Conservation (phyloP, 2,797 vertebrate species). For the Alfaro cultratus region DNA sequence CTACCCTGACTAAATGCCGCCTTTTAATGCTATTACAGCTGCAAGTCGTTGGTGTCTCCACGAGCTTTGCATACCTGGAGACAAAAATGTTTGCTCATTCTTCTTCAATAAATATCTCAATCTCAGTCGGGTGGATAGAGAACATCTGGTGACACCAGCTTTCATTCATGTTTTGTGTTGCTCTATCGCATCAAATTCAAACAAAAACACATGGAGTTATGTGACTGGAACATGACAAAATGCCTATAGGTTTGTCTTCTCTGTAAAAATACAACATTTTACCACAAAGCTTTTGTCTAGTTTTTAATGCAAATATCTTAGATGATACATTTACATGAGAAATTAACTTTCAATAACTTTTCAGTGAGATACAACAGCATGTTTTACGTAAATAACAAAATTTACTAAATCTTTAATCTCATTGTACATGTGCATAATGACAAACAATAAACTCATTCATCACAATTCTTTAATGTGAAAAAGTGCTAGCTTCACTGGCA, state of each 20-base stretch:
- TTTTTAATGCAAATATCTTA: too few species aligned
- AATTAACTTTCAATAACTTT: too few species aligned
- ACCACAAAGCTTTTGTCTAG: too few species aligned
- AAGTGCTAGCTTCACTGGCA: too few species aligned
- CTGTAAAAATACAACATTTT: too few species aligned
- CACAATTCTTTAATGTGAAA: too few species aligned
- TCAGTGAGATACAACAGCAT: too few species aligned
- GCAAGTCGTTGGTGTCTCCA: background rate
- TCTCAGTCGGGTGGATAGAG: background rate
- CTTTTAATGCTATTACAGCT: background rate
- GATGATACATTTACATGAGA: too few species aligned
- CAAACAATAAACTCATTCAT: too few species aligned
- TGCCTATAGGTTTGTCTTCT: background rate
- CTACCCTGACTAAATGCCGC: background rate
- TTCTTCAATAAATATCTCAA: background rate
- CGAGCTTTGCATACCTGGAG: background rate
- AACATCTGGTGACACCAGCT: background rate
- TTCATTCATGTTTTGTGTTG: background rate
- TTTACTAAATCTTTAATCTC: too few species aligned
- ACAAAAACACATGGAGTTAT: background rate
- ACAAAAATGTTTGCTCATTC: background rate
- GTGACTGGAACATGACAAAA: background rate
- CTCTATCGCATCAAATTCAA: background rate
- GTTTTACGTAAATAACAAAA: too few species aligned
- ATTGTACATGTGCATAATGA: too few species aligned